Evolutionary conservation across 1,140 invertebrate species (phyloP).

Genomic region (Kradibia gibbosae): DNA sequence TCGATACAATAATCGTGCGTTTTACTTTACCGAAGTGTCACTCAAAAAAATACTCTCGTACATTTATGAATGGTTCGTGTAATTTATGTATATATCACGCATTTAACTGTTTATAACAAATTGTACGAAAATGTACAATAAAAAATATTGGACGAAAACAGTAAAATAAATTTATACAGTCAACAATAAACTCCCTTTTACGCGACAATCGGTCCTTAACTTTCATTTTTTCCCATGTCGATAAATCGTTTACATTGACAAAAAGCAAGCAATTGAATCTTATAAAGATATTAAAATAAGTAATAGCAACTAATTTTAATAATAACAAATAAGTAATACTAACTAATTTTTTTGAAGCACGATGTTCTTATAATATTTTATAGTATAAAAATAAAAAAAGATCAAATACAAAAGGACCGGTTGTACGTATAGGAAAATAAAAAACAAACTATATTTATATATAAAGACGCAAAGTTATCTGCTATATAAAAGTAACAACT

Average conservation of each 20-base stretch:
- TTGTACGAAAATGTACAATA: constrained; percentile 55
- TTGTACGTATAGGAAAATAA: constrained; percentile 4
- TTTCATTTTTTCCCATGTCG: neutral
- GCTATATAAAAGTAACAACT: constrained; percentile 52
- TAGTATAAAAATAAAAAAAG: constrained; percentile 38
- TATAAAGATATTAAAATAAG: constrained; percentile 13
- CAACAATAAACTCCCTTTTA: constrained; percentile 50
- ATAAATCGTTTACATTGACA: neutral
- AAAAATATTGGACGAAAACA: constrained; percentile 46
- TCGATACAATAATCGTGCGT: neutral
- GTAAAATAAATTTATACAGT: constrained; percentile 50
- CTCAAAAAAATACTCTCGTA: constrained; percentile 36
- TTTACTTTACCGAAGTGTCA: constrained; percentile 43
- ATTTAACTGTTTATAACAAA: constrained; percentile 43
- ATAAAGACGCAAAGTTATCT: constrained; percentile 22
- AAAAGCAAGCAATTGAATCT: constrained; percentile 20
- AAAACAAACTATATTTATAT: constrained; percentile 32
- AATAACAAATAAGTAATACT: neutral
- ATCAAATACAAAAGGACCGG: constrained; percentile 14
- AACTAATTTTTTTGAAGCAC: neutral
- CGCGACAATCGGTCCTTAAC: constrained; percentile 38
- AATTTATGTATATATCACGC: constrained; percentile 27
- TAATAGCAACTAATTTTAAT: neutral
- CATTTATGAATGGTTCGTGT: constrained; percentile 30
- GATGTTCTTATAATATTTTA: too few species aligned